Evolutionary conservation across 2,888 invertebrate species (phyloP), one percentile per base, ranked within the genome.

Genomic region (Leptinotarsa rubiginosa): DNA sequence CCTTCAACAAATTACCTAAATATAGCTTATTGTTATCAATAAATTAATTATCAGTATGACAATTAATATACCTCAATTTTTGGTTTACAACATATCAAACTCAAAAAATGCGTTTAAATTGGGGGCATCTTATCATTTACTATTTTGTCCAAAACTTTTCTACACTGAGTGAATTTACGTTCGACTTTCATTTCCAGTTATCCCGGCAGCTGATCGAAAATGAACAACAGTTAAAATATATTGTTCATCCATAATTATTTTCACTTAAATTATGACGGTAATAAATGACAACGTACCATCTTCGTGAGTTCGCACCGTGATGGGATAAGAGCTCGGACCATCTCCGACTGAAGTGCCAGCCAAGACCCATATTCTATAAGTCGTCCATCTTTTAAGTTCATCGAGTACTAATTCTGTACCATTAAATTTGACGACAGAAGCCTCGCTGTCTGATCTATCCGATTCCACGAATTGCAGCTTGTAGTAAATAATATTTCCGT

Each of bases 321-420:
- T 94, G 79, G 97, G 96, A 89, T 94, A 94, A 83, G 97, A 97
- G 85, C 94, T 92, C 79, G 96, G 98, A 79, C 99, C 98, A 89
- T 97, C 97, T 86, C 99, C 99, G 83, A 98, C 96, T 85, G 94
- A 94, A 84, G 98, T 99, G 86, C 97, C 97, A 80, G 98, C 98
- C 83, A 97, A 91, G 85, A 98, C 96, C 97, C 97, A 97, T 86
- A 99, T 94, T 88, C 96, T 94, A 91, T 99, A 99, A 88, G 96
- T 94, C 76, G 97, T 97, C 97, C 97, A 98, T 79, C 95, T 94
- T 87, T 95, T 94, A 86, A 98, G 92, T 89, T 96, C 96, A 87
- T 96, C 95, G 89, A 98, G 91, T 79, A 94, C 90, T 89, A 95
- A 94, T 86, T 91, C 91, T 77, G 95, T 95, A 86, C 91, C 91